Percentiles rank a stretch among this genome's conserved stretches.
phyloP scores from a whole-genome alignment of 2,797 vertebrate genomes.

The Micropoecilia bifurca region DNA sequence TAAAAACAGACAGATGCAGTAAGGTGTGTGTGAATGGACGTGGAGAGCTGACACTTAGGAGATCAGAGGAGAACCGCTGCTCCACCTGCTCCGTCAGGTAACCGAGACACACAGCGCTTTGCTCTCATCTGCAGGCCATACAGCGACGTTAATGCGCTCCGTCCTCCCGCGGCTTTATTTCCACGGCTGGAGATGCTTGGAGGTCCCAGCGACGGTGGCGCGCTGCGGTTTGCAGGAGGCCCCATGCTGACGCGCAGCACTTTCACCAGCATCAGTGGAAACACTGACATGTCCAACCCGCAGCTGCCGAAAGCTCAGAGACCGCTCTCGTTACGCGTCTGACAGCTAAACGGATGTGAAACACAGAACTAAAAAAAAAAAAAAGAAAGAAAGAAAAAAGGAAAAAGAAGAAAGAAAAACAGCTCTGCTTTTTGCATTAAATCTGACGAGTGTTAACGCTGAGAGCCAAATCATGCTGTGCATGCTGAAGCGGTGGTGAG shows the following conservation, averaged over 20 bases:
- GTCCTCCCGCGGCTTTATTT: background rate
- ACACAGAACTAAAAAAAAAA: slow-evolving; percentile 51
- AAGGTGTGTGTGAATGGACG: background rate
- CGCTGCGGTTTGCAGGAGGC: slow-evolving; percentile 52
- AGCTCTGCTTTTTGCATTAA: slow-evolving; percentile 75
- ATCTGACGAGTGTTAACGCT: slow-evolving; percentile 47
- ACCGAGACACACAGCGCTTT: slow-evolving; percentile 4
- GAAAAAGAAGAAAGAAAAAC: slow-evolving; percentile 37
- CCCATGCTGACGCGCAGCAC: slow-evolving; percentile 40
- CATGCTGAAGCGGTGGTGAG: slow-evolving; percentile 34
- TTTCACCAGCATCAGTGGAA: slow-evolving; percentile 59
- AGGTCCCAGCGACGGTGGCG: slow-evolving; percentile 42
- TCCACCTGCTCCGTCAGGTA: slow-evolving; percentile 19
- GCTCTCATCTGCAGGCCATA: background rate
- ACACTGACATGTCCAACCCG: slow-evolving; percentile 62
- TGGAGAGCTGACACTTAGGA: slow-evolving; percentile 30
- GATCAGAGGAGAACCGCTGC: slow-evolving; percentile 1
- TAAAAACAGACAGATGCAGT: background rate
- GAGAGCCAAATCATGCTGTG: slow-evolving; percentile 45
- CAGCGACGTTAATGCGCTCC: slow-evolving; percentile 38
- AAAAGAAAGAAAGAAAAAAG: background rate
- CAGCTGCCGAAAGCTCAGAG: slow-evolving; percentile 54
- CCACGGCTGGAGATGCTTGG: slow-evolving; percentile 10
- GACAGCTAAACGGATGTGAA: slow-evolving; percentile 68
- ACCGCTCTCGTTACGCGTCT: slow-evolving; percentile 39